These are phyloP conservation scores for Drosophila phalerata DNA, from an alignment of 2,888 invertebrate genomes.

Conservation along the genomic window DNA sequence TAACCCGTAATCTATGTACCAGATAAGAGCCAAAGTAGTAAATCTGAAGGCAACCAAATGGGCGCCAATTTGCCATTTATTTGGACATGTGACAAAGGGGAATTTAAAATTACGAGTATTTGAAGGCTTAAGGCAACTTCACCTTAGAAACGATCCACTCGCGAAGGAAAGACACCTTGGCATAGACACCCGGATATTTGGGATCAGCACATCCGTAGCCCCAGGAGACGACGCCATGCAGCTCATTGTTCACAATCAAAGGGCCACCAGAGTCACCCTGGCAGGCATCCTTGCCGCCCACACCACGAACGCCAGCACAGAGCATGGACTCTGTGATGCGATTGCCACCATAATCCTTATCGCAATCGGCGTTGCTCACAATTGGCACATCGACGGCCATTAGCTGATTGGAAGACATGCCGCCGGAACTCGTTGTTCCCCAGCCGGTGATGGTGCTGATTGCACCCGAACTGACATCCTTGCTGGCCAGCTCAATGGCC, in stretches of 20 bases:
- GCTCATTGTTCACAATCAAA: conserved; percentile 57
- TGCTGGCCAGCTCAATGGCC: conserved; percentile 65
- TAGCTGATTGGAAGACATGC: conserved; percentile 61
- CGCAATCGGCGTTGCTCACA: conserved; percentile 66
- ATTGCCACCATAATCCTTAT: conserved; percentile 58
- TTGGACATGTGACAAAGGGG: conserved; percentile 46
- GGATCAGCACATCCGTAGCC: conserved; percentile 75
- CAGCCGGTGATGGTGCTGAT: conserved; percentile 74
- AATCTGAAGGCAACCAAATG: conserved; percentile 12
- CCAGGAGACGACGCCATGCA: conserved; percentile 83
- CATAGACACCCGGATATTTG: conserved; percentile 78
- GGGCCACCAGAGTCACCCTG: conserved; percentile 83
- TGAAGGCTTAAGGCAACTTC: neutral
- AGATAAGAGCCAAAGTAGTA: conserved; percentile 21
- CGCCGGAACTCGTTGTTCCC: conserved; percentile 70
- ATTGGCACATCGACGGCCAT: conserved; percentile 75
- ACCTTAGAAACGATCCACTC: conserved; percentile 64
- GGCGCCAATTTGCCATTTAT: conserved; percentile 37
- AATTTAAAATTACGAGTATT: neutral
- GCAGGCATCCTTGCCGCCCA: conserved; percentile 80
- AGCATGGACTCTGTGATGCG: conserved; percentile 76
- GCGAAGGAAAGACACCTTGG: conserved; percentile 60
- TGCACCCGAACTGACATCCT: conserved; percentile 51
- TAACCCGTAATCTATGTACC: conserved; percentile 8
- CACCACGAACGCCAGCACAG: conserved; percentile 75